Conservation (phyloP, 2,797 vertebrate species). For the Microtus agrestis region DNA sequence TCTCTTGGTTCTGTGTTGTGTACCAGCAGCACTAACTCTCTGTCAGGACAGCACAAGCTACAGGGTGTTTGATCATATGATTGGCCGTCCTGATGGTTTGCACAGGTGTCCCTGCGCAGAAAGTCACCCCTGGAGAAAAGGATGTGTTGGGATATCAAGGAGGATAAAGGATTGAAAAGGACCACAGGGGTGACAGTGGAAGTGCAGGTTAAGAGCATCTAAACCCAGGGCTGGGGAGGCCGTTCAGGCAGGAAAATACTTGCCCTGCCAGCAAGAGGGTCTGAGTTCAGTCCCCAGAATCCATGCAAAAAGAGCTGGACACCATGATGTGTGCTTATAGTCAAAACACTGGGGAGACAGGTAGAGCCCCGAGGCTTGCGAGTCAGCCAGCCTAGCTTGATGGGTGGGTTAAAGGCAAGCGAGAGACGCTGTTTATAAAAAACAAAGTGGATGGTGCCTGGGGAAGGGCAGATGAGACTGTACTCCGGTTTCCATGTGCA, state of each 20-base stretch:
- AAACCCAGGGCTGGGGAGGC: neutral
- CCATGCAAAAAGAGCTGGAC: neutral
- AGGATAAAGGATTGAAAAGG: neutral
- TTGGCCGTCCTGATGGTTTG: too few relatives aligned
- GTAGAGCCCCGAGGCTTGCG: neutral
- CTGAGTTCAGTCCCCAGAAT: neutral
- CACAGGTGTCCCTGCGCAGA: neutral
- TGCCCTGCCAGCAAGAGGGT: neutral
- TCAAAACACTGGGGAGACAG: neutral
- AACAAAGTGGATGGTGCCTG: too few relatives aligned
- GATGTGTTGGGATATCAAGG: neutral
- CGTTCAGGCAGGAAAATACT: neutral
- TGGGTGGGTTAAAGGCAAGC: neutral
- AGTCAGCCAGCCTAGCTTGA: neutral
- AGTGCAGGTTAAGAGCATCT: neutral
- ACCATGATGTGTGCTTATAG: too few relatives aligned
- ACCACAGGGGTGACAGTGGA: neutral
- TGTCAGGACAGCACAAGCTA: neutral
- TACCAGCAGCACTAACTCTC: neutral
- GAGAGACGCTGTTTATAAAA: neutral
- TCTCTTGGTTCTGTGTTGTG: neutral
- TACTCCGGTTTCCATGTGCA: neutral
- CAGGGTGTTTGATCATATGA: neutral
- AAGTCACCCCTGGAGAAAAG: neutral
- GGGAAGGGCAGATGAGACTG: neutral